These are phyloP conservation scores for Endomychus coccineus DNA, from an alignment of 2,888 invertebrate species.

Conservation along the genomic window DNA sequence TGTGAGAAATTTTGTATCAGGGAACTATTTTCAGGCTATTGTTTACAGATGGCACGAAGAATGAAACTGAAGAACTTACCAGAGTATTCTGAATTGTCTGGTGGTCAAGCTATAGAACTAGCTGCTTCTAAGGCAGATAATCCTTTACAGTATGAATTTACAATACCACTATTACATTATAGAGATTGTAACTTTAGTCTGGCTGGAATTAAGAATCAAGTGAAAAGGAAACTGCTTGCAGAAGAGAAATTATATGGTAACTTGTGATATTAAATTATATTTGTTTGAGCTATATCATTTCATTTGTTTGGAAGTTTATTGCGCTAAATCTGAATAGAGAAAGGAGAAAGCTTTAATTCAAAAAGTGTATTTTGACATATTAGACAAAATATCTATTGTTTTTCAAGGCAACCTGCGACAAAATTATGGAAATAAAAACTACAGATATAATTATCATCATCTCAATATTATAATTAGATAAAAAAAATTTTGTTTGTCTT, in stretches of 20 bases:
- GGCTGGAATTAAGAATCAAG: slow-evolving; percentile 67
- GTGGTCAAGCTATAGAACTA: slow-evolving; percentile 80
- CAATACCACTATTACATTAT: slow-evolving; percentile 54
- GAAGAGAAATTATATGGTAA: slow-evolving; percentile 54
- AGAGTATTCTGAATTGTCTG: slow-evolving; percentile 64
- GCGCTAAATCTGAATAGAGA: slow-evolving; percentile 1
- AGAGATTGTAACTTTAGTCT: slow-evolving; percentile 89
- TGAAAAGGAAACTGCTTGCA: slow-evolving; percentile 47
- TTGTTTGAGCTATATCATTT: background rate
- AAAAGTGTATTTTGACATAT: no score
- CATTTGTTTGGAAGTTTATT: no score
- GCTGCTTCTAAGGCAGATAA: slow-evolving; percentile 64
- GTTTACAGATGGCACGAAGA: slow-evolving; percentile 62
- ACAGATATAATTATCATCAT: no score
- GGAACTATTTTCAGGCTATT: no score
- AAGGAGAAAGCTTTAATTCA: background rate
- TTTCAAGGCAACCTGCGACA: no score
- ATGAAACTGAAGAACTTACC: slow-evolving; percentile 73
- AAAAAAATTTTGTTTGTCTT: no score
- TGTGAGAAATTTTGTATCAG: no score
- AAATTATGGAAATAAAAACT: no score
- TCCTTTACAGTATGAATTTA: slow-evolving; percentile 58
- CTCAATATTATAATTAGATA: no score
- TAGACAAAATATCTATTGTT: no score
- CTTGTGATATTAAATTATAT: background rate